Evolutionary conservation across 2,113 vertebrate species (phyloP).

Genomic region (Fregetta grallaria): DNA sequence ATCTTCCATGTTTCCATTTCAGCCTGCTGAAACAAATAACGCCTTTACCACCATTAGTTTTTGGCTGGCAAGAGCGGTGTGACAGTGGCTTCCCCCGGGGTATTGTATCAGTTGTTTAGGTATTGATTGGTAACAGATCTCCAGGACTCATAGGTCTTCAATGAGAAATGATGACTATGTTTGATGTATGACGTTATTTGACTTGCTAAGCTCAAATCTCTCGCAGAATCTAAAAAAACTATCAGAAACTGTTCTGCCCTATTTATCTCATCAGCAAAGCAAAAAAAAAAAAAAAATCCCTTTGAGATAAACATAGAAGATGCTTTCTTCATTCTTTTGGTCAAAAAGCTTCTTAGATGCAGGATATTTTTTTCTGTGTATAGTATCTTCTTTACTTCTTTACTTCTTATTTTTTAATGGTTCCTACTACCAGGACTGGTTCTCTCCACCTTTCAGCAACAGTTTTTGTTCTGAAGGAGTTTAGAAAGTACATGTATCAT

Average conservation of each 20-base stretch:
- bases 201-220: neutral
- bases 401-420: neutral
- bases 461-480: neutral
- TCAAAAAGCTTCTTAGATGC: neutral
- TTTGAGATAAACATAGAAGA: neutral
- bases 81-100: neutral
- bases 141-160: neutral
- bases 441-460: neutral
- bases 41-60: neutral
- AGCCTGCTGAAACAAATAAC: neutral
- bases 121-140: neutral
- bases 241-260: neutral
- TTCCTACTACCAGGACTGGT: neutral
- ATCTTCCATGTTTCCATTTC: neutral
- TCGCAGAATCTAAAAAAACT: neutral
- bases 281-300: neutral
- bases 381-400: neutral
- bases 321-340: neutral
- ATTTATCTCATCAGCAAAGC: neutral
- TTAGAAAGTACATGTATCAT: neutral
- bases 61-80: neutral
- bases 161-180: neutral
- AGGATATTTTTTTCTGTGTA: neutral
- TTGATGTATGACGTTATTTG: neutral
- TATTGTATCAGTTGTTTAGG: neutral